Base-by-base conservation (phyloP, 2,888 invertebrate genomes). In the Melanophora roralis region DNA sequence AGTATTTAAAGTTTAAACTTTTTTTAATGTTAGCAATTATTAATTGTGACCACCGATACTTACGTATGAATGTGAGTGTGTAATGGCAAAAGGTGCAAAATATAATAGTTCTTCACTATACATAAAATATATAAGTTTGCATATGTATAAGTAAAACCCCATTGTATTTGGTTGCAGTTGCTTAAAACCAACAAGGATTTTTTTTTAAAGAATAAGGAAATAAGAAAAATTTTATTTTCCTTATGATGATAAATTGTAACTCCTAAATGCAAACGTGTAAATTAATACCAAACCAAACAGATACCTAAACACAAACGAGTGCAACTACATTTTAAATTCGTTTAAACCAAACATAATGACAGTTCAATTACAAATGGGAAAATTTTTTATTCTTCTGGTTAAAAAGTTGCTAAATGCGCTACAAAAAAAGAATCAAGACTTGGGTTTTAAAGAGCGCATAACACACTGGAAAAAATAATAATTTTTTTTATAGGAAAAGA, bases 341-440 rank as follows among this genome's bases (percentile, higher is more conserved):
- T 43, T 59, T 65, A 12, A 57, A 59, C 49, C 64, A 40, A 77
- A 72, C n/a, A 67, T 67, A 78, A 72, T 72, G 77, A 51, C 77
- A 72, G 72, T 59, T 71, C 64, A 77, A 77, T 77, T 77, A 77
- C 71, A 51, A 59, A 34, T 49, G 47, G 43, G 23, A 16, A 64
- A 49, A 36, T 77, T 71, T 64, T 16, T 36, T 32, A 62, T 12
- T 67, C 7, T 32, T 40, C n/a, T 43, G 38, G 1, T 43, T 65
- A 2, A 38, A 57, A 60, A 60, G 23, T 67, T 51, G 2, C 11
- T 43, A 11, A 14, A n/a, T 36, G 51, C 74, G 36, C 74, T 74
- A 74, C 51, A 19, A 1, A 0, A 0, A 6, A n/a, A 43, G 19
- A 36, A 23, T 1, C 4, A 27, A 27, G 23, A n/a, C n/a, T n/a